Base-by-base conservation (phyloP, 2,888 invertebrate genomes). In the Polymixis flavicincta region DNA sequence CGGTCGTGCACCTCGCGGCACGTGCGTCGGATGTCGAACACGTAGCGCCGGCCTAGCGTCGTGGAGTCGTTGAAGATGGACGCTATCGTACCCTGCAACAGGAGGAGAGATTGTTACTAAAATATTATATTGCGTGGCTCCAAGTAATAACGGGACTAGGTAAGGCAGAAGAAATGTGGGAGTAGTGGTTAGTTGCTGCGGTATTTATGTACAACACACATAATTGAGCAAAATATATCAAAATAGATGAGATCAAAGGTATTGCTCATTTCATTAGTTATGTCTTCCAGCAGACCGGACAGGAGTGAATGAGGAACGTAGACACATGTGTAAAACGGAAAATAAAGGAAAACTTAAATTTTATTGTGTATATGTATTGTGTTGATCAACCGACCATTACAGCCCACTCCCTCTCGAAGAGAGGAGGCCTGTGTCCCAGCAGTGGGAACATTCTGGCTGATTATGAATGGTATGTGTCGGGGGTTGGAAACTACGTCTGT, bases 1-100 rank as follows among this genome's bases (percentile, higher is more conserved):
- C 98, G 98, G 96, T 99, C 99, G 94, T 98, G 98, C 70, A 98
- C 98, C 95, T 99, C 99, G 85, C 98, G 97, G 88, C 98, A 98
- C 59, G 99, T 99, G 89, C 98, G 97, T 71, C 98, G 97, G 87
- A 99, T 98, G 95, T 99, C 99, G 94, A 99, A 99, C 85, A 99
- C 98, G 95, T 98, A 99, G 82, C 98, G 98, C 86, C 98, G 98
- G 14, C 99, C 99, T 68, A 98, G 94, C 14, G 98, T 98, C 63
- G 98, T 98, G 89, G 98, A 98, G 94, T 98, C 98, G 95, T 98
- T 98, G 97, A 99, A 99, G 93, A 99, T 98, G 9, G 98, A 98
- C 75, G 98, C 98, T 89, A 99, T 98, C 61, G 98, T 98, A 76
- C 99, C 99, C 97, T 98, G 94, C 0, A 74, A 42, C 0, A 48